Evolutionary conservation across 2,797 vertebrate species (phyloP).

Genomic region (Betta splendens): DNA sequence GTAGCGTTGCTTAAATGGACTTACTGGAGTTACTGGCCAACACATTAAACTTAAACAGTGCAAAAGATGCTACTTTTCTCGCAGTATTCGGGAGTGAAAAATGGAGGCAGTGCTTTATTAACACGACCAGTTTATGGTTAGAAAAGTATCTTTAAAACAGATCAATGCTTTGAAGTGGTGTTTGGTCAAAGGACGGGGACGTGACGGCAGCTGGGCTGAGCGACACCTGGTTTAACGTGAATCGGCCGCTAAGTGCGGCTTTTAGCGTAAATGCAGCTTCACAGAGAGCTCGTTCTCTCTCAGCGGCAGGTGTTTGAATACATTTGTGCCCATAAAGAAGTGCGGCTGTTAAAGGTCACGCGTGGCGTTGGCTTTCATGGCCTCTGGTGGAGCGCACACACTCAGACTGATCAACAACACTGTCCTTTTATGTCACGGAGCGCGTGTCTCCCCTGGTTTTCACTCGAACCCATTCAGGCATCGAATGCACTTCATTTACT

Average conservation of each 20-base stretch:
- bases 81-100: not conserved
- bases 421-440: too few species aligned
- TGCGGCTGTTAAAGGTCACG: not conserved
- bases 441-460: too few species aligned
- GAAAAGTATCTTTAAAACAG: too few species aligned
- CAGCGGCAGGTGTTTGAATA: slow-evolving; percentile 2
- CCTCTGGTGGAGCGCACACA: not conserved
- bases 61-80: too few species aligned
- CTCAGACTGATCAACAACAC: not conserved
- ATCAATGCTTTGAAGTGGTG: not conserved
- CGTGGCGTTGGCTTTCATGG: too few species aligned
- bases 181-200: too few species aligned
- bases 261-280: slow-evolving; percentile 12
- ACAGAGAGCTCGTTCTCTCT: not conserved
- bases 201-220: not conserved
- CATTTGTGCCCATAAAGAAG: slow-evolving; percentile 3
- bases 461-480: too few species aligned
- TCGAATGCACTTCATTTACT: too few species aligned
- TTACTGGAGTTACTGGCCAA: slow-evolving; percentile 63
- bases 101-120: not conserved
- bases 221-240: slow-evolving; percentile 3
- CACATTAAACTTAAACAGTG: too few species aligned
- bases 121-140: too few species aligned
- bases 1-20: slow-evolving; percentile 71
- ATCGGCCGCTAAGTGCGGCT: not conserved